Evolutionary conservation across 2,113 vertebrate species (phyloP), one percentile per base, ranked within the genome.

Genomic region (Apodemus sylvaticus): DNA sequence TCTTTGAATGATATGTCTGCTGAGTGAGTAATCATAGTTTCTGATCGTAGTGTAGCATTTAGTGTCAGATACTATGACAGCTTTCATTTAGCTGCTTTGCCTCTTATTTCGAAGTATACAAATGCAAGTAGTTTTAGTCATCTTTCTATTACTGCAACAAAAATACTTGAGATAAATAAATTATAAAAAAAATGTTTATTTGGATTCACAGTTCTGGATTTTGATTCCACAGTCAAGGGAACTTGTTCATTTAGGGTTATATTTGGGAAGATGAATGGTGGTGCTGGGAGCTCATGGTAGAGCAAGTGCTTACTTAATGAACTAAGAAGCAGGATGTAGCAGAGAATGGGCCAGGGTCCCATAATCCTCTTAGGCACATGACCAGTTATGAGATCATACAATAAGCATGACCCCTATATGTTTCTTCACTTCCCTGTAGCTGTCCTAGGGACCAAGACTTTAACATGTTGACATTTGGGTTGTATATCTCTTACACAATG

Each of bases 71-170:
- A 34, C 60, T 51, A 48, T 60, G 48, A 58, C 34, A 51, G 36
- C 83, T 79, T 95, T 95, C 31, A 62, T 79, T 81, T 83, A 6
- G 13, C 36, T 90, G 51, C 77, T 96, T 60, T 78, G 14, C 29
- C 87, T 90, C 10, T 73, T 64, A 51, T 77, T 76, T 89, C 14
- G 55, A 31, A 91, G 64, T 51, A 81, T 71, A 39, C 55, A 86
- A 68, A n/a, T 13, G 62, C 20, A 53, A 31, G 48, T 73, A 22
- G 2, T 77, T 86, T 79, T 62, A 53, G 42, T 85, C 29, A 53
- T 39, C 5, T 66, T 94, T 26, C 55, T 48, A n/a, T 82, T 62
- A 82, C 53, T 74, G 20, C 29, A 94, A 34, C 8, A 89, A 74
- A 83, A 94, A 82, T 90, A 36, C 26, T 14, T 20, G 68, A 36